Evolutionary conservation across 2,113 vertebrate genomes (phyloP).

Genomic region (Indri indri): DNA sequence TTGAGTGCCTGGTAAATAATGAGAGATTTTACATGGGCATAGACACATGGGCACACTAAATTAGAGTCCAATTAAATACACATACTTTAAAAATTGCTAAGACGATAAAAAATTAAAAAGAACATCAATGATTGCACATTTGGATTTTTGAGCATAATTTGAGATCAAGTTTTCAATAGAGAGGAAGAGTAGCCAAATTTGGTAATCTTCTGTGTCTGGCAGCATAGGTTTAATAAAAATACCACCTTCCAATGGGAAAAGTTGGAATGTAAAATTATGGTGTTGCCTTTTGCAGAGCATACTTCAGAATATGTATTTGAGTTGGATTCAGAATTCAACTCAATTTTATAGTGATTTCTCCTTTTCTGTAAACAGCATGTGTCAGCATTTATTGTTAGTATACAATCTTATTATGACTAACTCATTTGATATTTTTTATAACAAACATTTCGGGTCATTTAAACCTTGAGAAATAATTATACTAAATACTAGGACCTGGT

Average conservation of each 20-base stretch:
- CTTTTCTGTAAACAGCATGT: background rate
- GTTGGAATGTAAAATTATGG: background rate
- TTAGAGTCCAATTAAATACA: background rate
- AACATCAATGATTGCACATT: background rate
- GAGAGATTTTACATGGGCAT: background rate
- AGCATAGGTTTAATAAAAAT: background rate
- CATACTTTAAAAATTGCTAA: background rate
- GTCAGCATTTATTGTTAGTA: background rate
- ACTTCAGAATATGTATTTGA: background rate
- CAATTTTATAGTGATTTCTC: background rate
- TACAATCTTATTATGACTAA: background rate
- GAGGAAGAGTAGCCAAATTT: background rate
- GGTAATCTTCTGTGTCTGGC: background rate
- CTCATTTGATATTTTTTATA: background rate
- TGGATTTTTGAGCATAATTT: background rate
- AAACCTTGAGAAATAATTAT: background rate
- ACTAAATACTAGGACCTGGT: background rate
- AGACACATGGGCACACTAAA: background rate
- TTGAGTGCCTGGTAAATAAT: background rate
- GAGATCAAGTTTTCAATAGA: background rate
- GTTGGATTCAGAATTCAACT: background rate
- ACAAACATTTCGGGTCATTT: background rate
- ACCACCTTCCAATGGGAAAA: background rate
- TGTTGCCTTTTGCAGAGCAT: background rate
- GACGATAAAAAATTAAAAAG: background rate